These are phyloP conservation scores for Crocodylus rhombifer DNA, from an alignment of 2,797 vertebrate species.

Conservation along the genomic window DNA sequence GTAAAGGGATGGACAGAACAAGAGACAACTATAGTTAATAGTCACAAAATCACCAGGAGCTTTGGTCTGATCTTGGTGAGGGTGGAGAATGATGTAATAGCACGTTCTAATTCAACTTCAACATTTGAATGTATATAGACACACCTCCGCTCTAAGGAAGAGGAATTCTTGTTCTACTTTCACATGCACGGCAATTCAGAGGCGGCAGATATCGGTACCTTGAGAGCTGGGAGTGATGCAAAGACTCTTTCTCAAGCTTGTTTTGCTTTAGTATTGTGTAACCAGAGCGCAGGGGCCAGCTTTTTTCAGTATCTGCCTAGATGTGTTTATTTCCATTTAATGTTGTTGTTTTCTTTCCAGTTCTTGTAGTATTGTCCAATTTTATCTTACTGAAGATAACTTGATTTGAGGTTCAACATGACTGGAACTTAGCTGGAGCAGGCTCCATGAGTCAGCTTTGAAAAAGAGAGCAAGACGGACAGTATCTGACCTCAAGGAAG, in stretches of 20 bases:
- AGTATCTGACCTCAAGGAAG: too few relatives aligned
- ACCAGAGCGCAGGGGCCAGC: not conserved
- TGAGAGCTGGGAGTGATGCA: not conserved
- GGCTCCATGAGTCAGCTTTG: not conserved
- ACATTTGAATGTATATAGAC: not conserved
- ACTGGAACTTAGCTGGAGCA: too few relatives aligned
- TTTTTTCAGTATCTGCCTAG: not conserved
- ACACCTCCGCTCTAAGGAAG: not conserved
- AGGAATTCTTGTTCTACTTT: not conserved
- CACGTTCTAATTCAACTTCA: accelerated
- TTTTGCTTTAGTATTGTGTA: not conserved
- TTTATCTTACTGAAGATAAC: not conserved
- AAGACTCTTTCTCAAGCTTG: not conserved
- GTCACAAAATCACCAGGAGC: too few relatives aligned
- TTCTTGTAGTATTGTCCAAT: not conserved
- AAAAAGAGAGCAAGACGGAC: too few relatives aligned
- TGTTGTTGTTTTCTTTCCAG: not conserved
- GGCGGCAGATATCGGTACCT: not conserved
- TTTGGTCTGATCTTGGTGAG: too few relatives aligned
- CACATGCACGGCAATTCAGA: not conserved
- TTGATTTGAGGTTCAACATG: not conserved
- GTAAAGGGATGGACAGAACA: not conserved
- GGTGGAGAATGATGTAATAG: accelerated
- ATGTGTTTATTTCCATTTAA: not conserved
- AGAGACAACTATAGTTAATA: not conserved